phyloP scores from a whole-genome alignment of 2,113 vertebrate species.

The Periophthalmus modestus region DNA sequence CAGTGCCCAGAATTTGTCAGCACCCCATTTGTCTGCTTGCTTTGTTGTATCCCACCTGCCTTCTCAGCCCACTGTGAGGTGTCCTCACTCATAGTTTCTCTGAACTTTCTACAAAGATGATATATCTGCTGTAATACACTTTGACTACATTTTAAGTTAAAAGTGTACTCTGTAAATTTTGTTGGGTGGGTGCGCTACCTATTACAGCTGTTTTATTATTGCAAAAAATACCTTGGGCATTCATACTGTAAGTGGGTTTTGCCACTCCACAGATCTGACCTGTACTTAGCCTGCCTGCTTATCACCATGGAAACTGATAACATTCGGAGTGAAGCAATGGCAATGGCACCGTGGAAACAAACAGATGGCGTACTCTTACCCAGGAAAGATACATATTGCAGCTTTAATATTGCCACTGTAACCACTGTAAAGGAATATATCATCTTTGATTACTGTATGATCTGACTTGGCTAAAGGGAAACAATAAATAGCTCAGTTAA shows the following conservation, averaged over 20 bases:
- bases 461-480: not conserved
- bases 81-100: slow-evolving; percentile 12
- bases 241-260: not conserved
- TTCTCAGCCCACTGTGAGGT: slow-evolving; percentile 24
- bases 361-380: not conserved
- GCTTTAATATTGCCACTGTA: not conserved
- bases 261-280: not conserved
- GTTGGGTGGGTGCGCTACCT: not conserved
- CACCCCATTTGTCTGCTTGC: slow-evolving; percentile 58
- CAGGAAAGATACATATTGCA: not conserved
- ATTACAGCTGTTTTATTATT: not conserved
- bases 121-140: not conserved
- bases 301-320: too few species aligned
- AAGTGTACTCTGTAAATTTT: not conserved
- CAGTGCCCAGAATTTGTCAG: slow-evolving; percentile 56
- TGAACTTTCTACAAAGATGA: slow-evolving; percentile 43
- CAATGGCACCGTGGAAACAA: not conserved
- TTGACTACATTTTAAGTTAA: not conserved
- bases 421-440: not conserved
- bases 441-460: not conserved
- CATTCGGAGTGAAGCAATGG: too few species aligned
- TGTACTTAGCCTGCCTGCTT: not conserved
- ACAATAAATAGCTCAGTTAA: too few species aligned
- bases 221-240: not conserved
- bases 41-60: slow-evolving; percentile 52